phyloP scores from a whole-genome alignment of 2,888 invertebrate genomes.

The Allygus modestus region DNA sequence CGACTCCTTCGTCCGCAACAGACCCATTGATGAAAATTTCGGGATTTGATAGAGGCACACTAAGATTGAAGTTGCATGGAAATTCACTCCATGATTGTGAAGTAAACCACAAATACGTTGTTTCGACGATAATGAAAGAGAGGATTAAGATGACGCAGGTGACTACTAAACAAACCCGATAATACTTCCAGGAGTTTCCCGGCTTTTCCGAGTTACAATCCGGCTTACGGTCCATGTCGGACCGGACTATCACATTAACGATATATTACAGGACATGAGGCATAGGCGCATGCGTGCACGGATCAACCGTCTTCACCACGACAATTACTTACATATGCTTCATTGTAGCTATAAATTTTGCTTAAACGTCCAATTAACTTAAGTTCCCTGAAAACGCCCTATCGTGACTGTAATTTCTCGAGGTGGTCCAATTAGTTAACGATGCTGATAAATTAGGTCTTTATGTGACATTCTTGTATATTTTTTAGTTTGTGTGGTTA shows the following conservation, averaged over 20 bases:
- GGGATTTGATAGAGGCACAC: neutral
- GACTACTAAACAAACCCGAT: neutral
- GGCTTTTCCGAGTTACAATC: neutral
- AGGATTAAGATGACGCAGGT: neutral
- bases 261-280: neutral
- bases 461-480: too few species aligned
- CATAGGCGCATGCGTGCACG: too few species aligned
- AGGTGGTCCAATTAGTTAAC: neutral
- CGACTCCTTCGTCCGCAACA: neutral
- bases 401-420: neutral
- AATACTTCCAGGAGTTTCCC: neutral
- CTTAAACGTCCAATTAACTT: neutral
- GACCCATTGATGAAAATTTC: neutral
- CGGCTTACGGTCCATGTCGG: neutral
- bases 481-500: too few species aligned
- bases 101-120: neutral
- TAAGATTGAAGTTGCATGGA: constrained; percentile 10
- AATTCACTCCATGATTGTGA: neutral
- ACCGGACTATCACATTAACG: neutral
- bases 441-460: neutral
- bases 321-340: too few species aligned
- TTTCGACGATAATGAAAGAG: neutral
- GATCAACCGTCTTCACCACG: too few species aligned
- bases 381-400: neutral
- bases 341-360: too few species aligned